These are phyloP conservation scores for Acrobasis consociella DNA, from an alignment of 2,888 invertebrate species.

Conservation along the genomic window DNA sequence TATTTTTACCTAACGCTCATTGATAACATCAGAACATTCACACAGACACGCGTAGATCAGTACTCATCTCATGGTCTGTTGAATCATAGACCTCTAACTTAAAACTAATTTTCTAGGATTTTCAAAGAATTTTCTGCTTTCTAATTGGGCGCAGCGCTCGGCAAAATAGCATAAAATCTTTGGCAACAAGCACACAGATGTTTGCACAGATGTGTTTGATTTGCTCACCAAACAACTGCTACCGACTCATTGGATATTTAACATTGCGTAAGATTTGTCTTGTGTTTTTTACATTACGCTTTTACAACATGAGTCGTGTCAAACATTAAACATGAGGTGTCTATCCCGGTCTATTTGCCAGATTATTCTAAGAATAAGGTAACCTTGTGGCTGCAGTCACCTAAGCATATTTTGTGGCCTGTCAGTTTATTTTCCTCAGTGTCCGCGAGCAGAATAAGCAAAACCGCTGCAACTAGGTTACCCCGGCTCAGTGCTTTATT, in stretches of 20 bases:
- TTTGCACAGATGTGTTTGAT: constrained; percentile 62
- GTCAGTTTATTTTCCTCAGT: constrained; percentile 50
- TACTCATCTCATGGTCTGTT: too few species aligned
- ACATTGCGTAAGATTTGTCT: constrained; percentile 48
- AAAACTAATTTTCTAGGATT: neutral
- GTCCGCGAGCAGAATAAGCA: constrained; percentile 65
- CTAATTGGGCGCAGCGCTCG: constrained; percentile 46
- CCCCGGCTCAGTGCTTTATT: constrained; percentile 73
- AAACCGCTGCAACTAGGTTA: constrained; percentile 73
- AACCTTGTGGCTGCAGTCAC: constrained; percentile 48
- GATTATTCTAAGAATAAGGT: constrained; percentile 36
- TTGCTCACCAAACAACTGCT: constrained; percentile 58
- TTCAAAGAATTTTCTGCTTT: constrained; percentile 36
- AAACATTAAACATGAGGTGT: constrained; percentile 15
- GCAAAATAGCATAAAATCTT: constrained; percentile 49
- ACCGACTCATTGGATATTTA: constrained; percentile 48
- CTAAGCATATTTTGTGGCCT: constrained; percentile 43
- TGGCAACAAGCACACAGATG: constrained; percentile 47
- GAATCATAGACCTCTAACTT: neutral
- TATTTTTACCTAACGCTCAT: too few species aligned
- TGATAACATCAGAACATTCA: too few species aligned
- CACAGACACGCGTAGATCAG: too few species aligned
- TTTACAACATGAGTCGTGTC: constrained; percentile 18
- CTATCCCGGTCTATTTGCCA: constrained; percentile 32
- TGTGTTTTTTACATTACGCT: constrained; percentile 41